A percentile compares a stretch with the other conserved stretches of the same genome.
Evolutionary conservation across 2,797 vertebrate genomes (phyloP).

Genomic region (Adrianichthys oophorus): DNA sequence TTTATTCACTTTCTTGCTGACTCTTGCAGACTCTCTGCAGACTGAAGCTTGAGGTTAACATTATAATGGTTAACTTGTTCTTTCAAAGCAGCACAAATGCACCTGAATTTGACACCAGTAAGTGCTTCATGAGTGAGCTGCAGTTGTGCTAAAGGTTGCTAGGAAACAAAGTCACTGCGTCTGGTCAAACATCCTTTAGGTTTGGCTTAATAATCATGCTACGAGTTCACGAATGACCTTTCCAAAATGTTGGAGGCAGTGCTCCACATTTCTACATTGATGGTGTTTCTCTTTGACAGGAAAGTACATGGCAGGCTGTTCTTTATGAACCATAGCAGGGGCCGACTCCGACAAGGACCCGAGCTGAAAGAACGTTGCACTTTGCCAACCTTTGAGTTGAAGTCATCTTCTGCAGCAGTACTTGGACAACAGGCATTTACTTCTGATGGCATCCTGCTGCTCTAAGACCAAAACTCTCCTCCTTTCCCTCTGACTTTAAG

Average conservation of each 20-base stretch:
- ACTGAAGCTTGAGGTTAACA: too few species aligned
- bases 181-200: too few species aligned
- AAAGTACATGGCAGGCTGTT: slow-evolving; percentile 83
- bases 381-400: slow-evolving; percentile 31
- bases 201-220: too few species aligned
- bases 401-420: not conserved
- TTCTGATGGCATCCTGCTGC: slow-evolving; percentile 46
- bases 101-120: too few species aligned
- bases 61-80: too few species aligned
- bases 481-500: slow-evolving; percentile 35
- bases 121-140: too few species aligned
- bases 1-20: too few species aligned
- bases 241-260: not conserved
- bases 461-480: slow-evolving; percentile 63
- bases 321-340: slow-evolving; percentile 58
- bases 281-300: slow-evolving; percentile 54
- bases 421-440: slow-evolving; percentile 54
- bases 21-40: too few species aligned
- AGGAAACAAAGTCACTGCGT: too few species aligned
- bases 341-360: not conserved
- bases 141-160: too few species aligned
- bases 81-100: too few species aligned
- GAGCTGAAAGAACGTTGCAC: slow-evolving; percentile 54
- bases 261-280: not conserved
- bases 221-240: too few species aligned